These are phyloP conservation scores for Poecilobothrus nobilitatus DNA, from an alignment of 2,888 invertebrate genomes.

Conservation along the genomic window DNA sequence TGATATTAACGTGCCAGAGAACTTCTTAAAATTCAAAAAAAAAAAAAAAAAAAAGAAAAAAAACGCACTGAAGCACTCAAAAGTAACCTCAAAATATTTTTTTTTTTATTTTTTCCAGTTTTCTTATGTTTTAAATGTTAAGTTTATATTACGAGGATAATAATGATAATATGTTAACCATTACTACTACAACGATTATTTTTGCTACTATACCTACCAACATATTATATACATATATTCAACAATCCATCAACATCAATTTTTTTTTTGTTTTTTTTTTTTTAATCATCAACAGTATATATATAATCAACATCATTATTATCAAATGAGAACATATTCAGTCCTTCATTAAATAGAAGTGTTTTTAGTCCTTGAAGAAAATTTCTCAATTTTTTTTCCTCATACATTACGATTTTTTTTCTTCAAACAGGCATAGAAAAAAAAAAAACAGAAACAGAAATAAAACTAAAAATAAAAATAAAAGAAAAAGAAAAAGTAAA, in stretches of 20 bases:
- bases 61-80: neutral
- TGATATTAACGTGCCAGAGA: neutral
- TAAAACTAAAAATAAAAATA: no score
- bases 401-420: no score
- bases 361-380: slow-evolving; percentile 4
- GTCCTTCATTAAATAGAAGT: neutral
- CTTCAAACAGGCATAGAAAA: no score
- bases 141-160: neutral
- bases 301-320: neutral
- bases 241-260: no score
- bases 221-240: no score
- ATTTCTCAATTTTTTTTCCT: neutral
- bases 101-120: no score
- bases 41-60: neutral
- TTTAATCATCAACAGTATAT: neutral
- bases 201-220: no score
- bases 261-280: no score
- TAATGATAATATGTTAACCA: neutral
- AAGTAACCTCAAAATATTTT: neutral
- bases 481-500: no score
- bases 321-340: neutral
- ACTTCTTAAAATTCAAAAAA: neutral
- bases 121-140: neutral
- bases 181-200: no score
- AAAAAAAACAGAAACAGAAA: no score